Evolutionary conservation across 2,113 vertebrate species (phyloP), one percentile per base, ranked within the genome.

Genomic region (Strix uralensis): DNA sequence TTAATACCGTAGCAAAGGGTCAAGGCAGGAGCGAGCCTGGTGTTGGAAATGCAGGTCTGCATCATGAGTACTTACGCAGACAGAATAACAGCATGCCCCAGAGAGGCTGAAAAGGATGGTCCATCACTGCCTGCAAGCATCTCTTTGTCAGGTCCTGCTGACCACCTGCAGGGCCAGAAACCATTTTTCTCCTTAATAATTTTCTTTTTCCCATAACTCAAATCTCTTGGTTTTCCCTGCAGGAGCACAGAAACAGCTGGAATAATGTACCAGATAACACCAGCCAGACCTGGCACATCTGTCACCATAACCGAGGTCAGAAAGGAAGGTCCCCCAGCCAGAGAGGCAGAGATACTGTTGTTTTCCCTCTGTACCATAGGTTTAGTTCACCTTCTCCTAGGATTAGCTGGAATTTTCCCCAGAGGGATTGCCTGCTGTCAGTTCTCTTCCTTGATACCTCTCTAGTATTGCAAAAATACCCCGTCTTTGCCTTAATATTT

Each of bases 141-240:
- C 92, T 65, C 87, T 88, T 88, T 93, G 82, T 66, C 86, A 92
- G 83, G n/a, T 77, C 83, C 88, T 80, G 46, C 88, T 78, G 82
- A 65, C 67, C 71, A 65, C 86, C 86, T 94, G 71, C 91, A 70
- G 88, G 51, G 75, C 58, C 82, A 95, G 49, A 92, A 94, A 88
- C 32, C 13, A 58, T 61, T 71, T 70, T 85, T 92, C 65, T 82
- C 47, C 54, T 57, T 77, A 57, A n/a, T 54, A 25, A 7, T 44
- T 59, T 20, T 4, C 15, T 11, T 0, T 40, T 1, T 51, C 38
- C 44, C 17, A 7, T 73, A 54, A 77, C 36, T 73, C 58, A 22
- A 20, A 13, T 20, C 25, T 70, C 49, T 81, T 46, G 11, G 15
- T 77, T 19, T 49, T 83, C 62, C 49, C 75, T 66, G 40, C 66